Percentiles rank a stretch among this genome's conserved stretches.
Conservation (phyloP, 2,888 invertebrate species). For the Perizoma affinitatum region DNA sequence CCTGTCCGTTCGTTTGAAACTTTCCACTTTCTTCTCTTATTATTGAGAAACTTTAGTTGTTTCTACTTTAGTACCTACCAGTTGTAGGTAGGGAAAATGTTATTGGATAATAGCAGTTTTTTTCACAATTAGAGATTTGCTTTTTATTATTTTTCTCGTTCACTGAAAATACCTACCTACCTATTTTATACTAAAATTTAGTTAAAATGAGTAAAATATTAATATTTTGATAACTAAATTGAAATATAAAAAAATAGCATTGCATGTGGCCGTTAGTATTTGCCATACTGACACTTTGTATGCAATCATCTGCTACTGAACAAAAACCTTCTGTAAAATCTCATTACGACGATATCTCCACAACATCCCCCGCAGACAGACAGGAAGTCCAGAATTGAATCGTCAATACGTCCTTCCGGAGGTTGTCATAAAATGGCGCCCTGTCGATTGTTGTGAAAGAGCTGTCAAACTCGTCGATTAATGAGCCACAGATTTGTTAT, state of each 20-base stretch:
- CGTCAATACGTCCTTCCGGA: conserved; percentile 73
- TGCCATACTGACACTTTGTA: not conserved
- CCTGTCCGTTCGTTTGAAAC: conserved; percentile 43
- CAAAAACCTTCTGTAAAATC: not conserved
- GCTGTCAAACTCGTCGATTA: conserved; percentile 71
- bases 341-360: conserved; percentile 13
- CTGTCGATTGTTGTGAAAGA: conserved; percentile 80
- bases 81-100: conserved; percentile 20
- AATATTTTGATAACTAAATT: no score
- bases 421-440: conserved; percentile 57
- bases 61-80: conserved; percentile 36
- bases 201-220: no score
- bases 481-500: conserved; percentile 59
- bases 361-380: conserved; percentile 37
- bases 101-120: conserved; percentile 24
- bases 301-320: conserved; percentile 5
- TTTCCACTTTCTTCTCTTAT: conserved; percentile 48
- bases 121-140: not conserved
- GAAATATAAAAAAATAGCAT: not conserved
- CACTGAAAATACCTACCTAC: no score
- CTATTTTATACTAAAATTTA: no score
- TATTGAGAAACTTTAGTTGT: conserved; percentile 47
- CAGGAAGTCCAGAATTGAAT: conserved; percentile 72
- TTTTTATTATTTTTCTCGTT: not conserved
- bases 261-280: conserved; percentile 12